Percentiles rank a stretch among this genome's conserved stretches.
Conservation (phyloP, 2,113 vertebrate species). For the Glaucidium brasilianum region DNA sequence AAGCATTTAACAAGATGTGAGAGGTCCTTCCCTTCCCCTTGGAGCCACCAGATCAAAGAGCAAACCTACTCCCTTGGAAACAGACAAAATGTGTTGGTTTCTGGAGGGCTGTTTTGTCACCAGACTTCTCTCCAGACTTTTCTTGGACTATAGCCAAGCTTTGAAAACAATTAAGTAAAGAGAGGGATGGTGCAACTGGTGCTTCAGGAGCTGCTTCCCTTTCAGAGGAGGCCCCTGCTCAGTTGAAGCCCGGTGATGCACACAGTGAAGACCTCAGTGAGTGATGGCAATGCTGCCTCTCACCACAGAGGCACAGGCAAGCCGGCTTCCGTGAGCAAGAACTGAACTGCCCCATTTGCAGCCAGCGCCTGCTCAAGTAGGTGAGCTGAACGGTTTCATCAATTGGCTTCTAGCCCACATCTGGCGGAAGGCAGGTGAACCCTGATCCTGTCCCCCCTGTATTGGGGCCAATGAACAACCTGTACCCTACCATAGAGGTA, state of each 20-base stretch:
- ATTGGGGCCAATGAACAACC: background rate
- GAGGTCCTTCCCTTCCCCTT: background rate
- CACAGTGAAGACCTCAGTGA: fast-evolving
- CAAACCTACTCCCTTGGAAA: background rate
- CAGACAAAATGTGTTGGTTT: background rate
- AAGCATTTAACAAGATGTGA: background rate
- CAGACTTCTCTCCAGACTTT: background rate
- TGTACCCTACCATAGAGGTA: no score
- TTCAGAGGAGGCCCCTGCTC: background rate
- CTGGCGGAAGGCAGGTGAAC: background rate
- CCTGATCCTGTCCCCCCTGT: background rate
- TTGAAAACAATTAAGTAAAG: background rate
- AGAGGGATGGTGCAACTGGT: background rate
- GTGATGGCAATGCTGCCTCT: fast-evolving
- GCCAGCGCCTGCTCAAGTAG: background rate
- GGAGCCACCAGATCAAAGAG: background rate
- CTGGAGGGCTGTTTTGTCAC: background rate
- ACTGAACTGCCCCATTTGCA: background rate
- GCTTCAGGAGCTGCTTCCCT: background rate
- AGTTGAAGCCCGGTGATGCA: background rate
- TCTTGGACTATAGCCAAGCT: background rate
- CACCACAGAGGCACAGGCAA: background rate
- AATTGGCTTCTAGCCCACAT: background rate
- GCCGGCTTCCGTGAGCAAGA: background rate
- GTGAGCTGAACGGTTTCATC: background rate